Percentiles rank a stretch among this genome's conserved stretches.
Conservation (phyloP, 2,888 invertebrate species). For the Conistra vaccinii region DNA sequence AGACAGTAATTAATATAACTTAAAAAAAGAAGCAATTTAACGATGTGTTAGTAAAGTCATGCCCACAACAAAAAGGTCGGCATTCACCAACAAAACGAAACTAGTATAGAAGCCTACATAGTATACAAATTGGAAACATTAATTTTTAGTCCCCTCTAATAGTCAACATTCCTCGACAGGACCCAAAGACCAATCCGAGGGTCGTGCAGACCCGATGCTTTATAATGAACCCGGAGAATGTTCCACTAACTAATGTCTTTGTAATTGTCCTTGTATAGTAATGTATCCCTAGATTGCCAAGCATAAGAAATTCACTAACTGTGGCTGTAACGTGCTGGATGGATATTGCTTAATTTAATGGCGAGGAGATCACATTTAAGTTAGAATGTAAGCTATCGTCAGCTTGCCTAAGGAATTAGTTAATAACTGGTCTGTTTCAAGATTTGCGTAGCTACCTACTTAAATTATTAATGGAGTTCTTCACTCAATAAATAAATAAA, state of each 20-base stretch:
- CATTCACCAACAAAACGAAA: constrained; percentile 30
- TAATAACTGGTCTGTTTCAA: constrained; percentile 36
- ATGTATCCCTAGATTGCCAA: constrained; percentile 57
- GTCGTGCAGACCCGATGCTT: constrained; percentile 75
- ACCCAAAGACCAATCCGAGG: constrained; percentile 69
- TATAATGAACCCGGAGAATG: constrained; percentile 79
- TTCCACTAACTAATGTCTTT: constrained; percentile 74
- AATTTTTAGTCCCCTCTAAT: constrained; percentile 76
- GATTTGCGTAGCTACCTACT: neutral
- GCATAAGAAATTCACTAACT: constrained; percentile 59
- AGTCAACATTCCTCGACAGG: constrained; percentile 79
- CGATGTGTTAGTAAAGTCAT: constrained; percentile 16
- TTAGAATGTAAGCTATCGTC: constrained; percentile 59
- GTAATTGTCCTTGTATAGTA: constrained; percentile 73
- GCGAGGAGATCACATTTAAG: constrained; percentile 62
- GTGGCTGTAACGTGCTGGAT: constrained; percentile 23
- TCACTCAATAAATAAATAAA: too few relatives aligned
- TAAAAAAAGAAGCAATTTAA: neutral
- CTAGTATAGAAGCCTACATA: constrained; percentile 44
- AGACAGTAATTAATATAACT: neutral
- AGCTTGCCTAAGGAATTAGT: constrained; percentile 33
- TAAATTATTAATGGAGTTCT: constrained; percentile 5
- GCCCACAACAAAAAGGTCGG: constrained; percentile 33
- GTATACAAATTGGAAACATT: constrained; percentile 72
- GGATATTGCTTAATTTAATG: constrained; percentile 51